phyloP scores from a whole-genome alignment of 37 sponge, comb jelly and placozoan species.

The Diacarnus erythraeanus region DNA sequence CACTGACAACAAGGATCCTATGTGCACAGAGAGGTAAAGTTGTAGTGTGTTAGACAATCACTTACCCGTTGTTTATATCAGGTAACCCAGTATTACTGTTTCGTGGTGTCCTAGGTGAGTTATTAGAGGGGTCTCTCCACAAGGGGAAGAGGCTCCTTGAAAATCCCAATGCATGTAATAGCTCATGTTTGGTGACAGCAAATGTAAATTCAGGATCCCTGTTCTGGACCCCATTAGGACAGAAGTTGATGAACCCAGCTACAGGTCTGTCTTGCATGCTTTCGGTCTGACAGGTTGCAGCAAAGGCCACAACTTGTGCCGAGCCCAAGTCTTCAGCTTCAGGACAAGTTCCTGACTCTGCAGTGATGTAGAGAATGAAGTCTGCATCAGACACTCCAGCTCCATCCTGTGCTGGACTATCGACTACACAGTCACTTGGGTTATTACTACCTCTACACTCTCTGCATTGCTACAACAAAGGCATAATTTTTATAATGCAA shows the following conservation, averaged over 20 bases:
- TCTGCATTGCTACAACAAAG: neutral
- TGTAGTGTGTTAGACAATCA: neutral
- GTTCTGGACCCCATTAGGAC: conserved; percentile 49
- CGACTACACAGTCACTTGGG: neutral
- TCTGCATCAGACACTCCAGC: conserved; percentile 73
- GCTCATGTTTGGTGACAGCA: conserved; percentile 74
- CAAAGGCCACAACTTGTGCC: conserved; percentile 69
- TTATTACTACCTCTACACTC: neutral
- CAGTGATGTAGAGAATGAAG: conserved; percentile 76
- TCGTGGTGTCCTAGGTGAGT: conserved; percentile 67
- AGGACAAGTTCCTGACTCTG: conserved; percentile 30
- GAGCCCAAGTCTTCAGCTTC: neutral
- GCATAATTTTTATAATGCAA: neutral
- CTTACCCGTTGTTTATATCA: conserved; percentile 8
- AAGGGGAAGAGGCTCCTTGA: conserved; percentile 62
- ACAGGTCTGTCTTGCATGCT: conserved; percentile 70
- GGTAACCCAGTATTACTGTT: conserved; percentile 13
- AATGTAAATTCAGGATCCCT: conserved; percentile 26
- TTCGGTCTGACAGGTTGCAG: conserved; percentile 72
- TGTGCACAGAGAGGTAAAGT: neutral
- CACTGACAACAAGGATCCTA: neutral
- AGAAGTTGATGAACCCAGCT: conserved; percentile 82
- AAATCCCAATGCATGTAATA: conserved; percentile 81
- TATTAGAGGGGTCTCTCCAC: conserved; percentile 63
- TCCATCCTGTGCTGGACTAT: conserved; percentile 32